phyloP scores from a whole-genome alignment of 2,797 vertebrate genomes.

The Pogonophryne albipinna region DNA sequence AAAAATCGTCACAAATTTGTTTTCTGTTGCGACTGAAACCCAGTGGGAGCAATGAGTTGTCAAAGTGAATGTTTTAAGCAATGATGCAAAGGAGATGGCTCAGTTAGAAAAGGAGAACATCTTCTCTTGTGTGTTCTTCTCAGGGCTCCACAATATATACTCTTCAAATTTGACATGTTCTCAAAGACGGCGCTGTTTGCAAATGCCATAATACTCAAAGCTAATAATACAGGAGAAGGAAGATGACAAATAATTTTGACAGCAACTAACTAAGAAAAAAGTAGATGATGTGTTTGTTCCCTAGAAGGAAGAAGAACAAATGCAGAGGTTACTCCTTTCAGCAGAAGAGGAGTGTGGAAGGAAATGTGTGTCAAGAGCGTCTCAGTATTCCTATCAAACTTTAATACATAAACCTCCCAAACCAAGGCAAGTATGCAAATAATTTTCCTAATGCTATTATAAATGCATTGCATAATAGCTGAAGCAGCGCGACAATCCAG shows the following conservation, averaged over 20 bases:
- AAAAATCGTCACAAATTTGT: constrained; percentile 12
- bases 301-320: not conserved
- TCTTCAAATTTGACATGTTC: not conserved
- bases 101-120: constrained; percentile 35
- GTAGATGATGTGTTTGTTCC: not conserved
- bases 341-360: not conserved
- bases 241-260: not conserved
- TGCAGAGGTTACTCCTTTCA: constrained; percentile 1
- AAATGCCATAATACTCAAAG: not conserved
- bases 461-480: constrained; percentile 33
- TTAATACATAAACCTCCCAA: constrained; percentile 1
- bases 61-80: constrained; percentile 40
- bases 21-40: constrained; percentile 23
- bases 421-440: constrained; percentile 15
- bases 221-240: not conserved
- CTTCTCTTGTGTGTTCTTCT: not conserved
- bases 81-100: constrained; percentile 32
- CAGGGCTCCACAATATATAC: not conserved
- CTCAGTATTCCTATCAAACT: constrained; percentile 10
- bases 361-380: not conserved
- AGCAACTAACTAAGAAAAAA: not conserved
- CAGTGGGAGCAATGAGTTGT: not conserved
- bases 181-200: not conserved
- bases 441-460: constrained; percentile 24
- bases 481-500: not conserved